phyloP scores from a whole-genome alignment of 92 coral and sea anemone genomes.

The Nematostella vectensis region DNA sequence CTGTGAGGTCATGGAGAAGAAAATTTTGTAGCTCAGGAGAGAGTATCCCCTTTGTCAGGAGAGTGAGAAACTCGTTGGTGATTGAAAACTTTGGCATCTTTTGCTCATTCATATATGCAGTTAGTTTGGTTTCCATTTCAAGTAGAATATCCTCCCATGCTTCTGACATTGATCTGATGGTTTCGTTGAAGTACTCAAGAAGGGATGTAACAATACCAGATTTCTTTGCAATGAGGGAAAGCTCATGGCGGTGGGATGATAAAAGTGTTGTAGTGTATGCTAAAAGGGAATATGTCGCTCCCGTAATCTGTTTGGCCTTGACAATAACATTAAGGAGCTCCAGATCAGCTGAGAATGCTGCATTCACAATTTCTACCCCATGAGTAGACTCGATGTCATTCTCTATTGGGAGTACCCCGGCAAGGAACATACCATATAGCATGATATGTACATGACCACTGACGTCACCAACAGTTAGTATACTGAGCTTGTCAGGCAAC shows the following conservation, averaged over 20 bases:
- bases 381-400: conserved; percentile 6
- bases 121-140: conserved; percentile 83
- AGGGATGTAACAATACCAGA: conserved; percentile 58
- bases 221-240: conserved; percentile 77
- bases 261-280: conserved; percentile 61
- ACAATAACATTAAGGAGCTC: conserved; percentile 53
- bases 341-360: conserved; percentile 46
- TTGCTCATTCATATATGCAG: conserved; percentile 71
- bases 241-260: conserved; percentile 58
- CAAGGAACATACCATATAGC: conserved; percentile 71
- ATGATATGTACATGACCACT: conserved; percentile 55
- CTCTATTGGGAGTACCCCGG: conserved; percentile 43
- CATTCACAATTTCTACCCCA: conserved; percentile 38
- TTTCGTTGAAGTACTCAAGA: conserved; percentile 73
- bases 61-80: conserved; percentile 70
- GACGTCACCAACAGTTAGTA: conserved; percentile 66
- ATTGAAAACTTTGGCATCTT: conserved; percentile 74
- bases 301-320: conserved; percentile 14
- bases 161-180: conserved; percentile 90
- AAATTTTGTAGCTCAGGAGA: conserved; percentile 88
- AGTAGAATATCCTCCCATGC: conserved; percentile 95
- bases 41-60: conserved; percentile 79
- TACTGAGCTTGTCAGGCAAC: conserved; percentile 65
- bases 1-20: conserved; percentile 88
- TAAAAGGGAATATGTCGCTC: conserved; percentile 26